These are phyloP conservation scores for Coptotermes formosanus DNA, from an alignment of 1,140 invertebrate genomes.

Conservation along the genomic window DNA sequence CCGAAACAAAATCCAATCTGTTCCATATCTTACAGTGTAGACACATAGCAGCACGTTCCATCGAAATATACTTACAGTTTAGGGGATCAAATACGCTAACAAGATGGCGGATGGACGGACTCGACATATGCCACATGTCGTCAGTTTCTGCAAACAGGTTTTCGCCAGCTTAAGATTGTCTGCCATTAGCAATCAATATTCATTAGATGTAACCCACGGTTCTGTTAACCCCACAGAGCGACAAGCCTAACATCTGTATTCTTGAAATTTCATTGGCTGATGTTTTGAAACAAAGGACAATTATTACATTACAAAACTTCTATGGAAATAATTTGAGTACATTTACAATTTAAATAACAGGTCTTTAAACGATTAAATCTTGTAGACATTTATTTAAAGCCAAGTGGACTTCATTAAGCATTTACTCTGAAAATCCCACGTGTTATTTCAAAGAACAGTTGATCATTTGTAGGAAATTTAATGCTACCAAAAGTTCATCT, in stretches of 20 bases:
- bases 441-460: neutral
- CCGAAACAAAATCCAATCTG: too few species aligned
- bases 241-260: neutral
- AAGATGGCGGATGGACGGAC: too few species aligned
- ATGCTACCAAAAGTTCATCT: too few species aligned
- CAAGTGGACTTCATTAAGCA: neutral
- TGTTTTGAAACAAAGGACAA: neutral
- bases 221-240: neutral
- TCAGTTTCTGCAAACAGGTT: too few species aligned
- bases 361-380: neutral
- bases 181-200: too few species aligned
- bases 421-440: neutral
- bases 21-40: too few species aligned
- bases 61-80: too few species aligned
- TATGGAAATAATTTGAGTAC: neutral
- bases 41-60: too few species aligned
- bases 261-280: neutral
- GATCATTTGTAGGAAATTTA: neutral
- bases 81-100: too few species aligned
- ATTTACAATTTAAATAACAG: neutral
- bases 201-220: too few species aligned
- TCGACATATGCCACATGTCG: too few species aligned
- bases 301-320: neutral
- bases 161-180: too few species aligned
- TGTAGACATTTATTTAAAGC: neutral